These are phyloP conservation scores for Poeciliopsis retropinna DNA, from an alignment of 2,113 vertebrate genomes.

Conservation along the genomic window DNA sequence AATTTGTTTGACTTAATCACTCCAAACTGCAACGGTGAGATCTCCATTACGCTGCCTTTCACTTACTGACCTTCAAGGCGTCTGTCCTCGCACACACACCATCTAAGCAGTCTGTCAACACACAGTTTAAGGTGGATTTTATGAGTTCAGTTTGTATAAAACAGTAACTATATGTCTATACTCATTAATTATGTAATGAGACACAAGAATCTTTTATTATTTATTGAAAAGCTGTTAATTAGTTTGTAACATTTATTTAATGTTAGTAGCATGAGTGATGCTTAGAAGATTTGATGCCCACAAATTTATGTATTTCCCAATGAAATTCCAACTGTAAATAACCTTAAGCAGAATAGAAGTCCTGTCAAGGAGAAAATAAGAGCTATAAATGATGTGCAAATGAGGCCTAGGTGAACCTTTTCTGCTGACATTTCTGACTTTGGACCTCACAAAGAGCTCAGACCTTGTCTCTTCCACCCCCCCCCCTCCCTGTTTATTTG, in stretches of 20 bases:
- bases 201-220: constrained; percentile 23
- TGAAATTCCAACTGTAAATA: background rate
- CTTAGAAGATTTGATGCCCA: constrained; percentile 10
- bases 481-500: constrained; percentile 78
- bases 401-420: constrained; percentile 1
- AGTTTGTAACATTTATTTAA: constrained; percentile 27
- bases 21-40: constrained; percentile 36
- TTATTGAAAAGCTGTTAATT: constrained; percentile 25
- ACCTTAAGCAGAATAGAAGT: constrained; percentile 9
- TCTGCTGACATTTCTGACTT: constrained; percentile 35
- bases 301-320: background rate
- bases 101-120: constrained; percentile 62
- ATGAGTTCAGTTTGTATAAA: constrained; percentile 38
- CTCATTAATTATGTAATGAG: constrained; percentile 38
- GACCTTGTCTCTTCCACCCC: constrained; percentile 19
- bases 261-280: background rate
- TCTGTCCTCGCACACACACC: constrained; percentile 59
- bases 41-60: constrained; percentile 6
- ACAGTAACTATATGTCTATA: constrained; percentile 30
- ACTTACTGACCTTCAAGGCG: constrained; percentile 22
- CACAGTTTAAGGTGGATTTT: constrained; percentile 42
- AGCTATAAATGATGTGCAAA: constrained; percentile 22
- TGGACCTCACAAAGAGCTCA: constrained; percentile 43
- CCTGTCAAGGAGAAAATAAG: background rate
- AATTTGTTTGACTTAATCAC: constrained; percentile 64